phyloP scores from a whole-genome alignment of 2,113 vertebrate genomes.

The Odobenus rosmarus region DNA sequence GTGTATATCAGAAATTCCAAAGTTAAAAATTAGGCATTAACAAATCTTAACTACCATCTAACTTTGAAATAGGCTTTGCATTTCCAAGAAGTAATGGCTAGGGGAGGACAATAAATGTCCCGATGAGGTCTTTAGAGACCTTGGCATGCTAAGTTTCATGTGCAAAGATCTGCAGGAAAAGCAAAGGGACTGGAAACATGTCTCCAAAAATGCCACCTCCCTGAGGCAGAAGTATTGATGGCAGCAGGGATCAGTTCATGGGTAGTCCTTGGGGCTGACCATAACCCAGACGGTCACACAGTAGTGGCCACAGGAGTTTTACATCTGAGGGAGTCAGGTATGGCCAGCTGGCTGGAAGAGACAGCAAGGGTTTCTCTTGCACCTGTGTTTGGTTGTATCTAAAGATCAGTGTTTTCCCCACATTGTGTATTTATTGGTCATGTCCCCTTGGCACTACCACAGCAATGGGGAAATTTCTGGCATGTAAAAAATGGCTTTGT shows the following conservation, averaged over 20 bases:
- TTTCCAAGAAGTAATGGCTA: background rate
- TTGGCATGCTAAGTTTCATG: background rate
- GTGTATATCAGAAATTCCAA: background rate
- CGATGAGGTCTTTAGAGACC: background rate
- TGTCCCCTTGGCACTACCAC: background rate
- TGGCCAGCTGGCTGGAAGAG: background rate
- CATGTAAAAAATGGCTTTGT: background rate
- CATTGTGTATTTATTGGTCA: background rate
- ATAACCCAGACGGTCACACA: background rate
- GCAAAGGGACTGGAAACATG: background rate
- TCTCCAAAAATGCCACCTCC: background rate
- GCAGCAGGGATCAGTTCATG: background rate
- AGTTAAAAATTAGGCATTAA: background rate
- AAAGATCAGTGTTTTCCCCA: background rate
- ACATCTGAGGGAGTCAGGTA: background rate
- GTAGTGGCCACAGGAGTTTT: background rate
- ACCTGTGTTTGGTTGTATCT: background rate
- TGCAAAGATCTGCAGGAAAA: background rate
- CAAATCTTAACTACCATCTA: constrained; percentile 2
- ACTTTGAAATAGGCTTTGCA: background rate
- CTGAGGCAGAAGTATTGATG: background rate
- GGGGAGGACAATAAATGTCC: background rate
- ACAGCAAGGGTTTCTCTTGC: background rate
- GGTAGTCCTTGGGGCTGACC: background rate
- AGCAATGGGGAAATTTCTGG: background rate